Percentiles rank a stretch among this genome's conserved stretches.
These are phyloP conservation scores for Chaetophractus vellerosus DNA, from an alignment of 2,797 vertebrate genomes.

Conservation along the genomic window DNA sequence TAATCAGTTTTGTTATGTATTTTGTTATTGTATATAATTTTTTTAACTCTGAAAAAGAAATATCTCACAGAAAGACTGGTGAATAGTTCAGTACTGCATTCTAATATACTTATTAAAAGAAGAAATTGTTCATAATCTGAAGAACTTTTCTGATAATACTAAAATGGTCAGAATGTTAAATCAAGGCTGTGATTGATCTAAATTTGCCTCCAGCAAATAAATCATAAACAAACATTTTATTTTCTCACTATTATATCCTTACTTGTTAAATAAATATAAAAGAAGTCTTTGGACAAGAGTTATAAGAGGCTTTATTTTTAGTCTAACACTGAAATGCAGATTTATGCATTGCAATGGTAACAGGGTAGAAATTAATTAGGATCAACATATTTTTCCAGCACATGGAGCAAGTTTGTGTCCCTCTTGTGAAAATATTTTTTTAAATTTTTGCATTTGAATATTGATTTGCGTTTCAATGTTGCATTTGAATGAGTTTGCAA, in stretches of 20 bases:
- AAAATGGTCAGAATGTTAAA: slow-evolving; percentile 44
- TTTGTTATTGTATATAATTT: not conserved
- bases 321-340: slow-evolving; percentile 48
- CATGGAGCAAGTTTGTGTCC: slow-evolving; percentile 52
- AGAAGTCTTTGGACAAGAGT: slow-evolving; percentile 56
- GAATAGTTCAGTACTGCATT: not conserved
- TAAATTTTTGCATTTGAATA: not conserved
- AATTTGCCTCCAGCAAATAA: slow-evolving; percentile 26
- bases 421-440: slow-evolving; percentile 19
- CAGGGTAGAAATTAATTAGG: slow-evolving; percentile 67
- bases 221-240: slow-evolving; percentile 20
- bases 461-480: not conserved
- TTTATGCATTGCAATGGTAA: slow-evolving; percentile 54
- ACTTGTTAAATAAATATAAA: slow-evolving; percentile 52
- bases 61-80: not conserved
- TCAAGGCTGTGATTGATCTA: slow-evolving; percentile 16
- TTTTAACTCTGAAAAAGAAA: not conserved
- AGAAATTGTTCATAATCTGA: not conserved
- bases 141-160: slow-evolving; percentile 13
- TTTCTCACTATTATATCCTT: slow-evolving; percentile 37
- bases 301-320: slow-evolving; percentile 62
- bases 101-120: slow-evolving; percentile 12
- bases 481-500: not conserved
- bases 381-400: slow-evolving; percentile 64
- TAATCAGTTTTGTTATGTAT: slow-evolving; percentile 21